phyloP scores from a whole-genome alignment of 2,888 invertebrate genomes.

The Drosophila melanosoma region DNA sequence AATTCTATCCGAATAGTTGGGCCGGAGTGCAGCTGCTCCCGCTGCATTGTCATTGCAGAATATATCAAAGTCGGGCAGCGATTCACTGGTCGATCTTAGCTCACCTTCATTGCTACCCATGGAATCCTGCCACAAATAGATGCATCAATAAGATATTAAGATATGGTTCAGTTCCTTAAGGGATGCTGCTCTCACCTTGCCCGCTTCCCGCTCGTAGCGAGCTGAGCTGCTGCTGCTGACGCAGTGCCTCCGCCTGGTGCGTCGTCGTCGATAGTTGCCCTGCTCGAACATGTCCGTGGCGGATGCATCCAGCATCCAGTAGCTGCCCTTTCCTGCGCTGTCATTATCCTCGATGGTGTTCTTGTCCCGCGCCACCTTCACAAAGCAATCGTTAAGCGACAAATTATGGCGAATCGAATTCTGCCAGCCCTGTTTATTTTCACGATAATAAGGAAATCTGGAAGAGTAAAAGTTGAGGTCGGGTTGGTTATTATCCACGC shows the following conservation, averaged over 20 bases:
- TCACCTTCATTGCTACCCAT: constrained; percentile 58
- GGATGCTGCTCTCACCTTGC: constrained; percentile 49
- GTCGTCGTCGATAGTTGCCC: constrained; percentile 92
- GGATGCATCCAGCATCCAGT: constrained; percentile 92
- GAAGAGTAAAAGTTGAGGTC: not conserved
- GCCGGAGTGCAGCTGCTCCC: constrained; percentile 45
- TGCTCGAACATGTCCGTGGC: constrained; percentile 95
- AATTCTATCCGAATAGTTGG: constrained; percentile 84
- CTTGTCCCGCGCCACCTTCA: constrained; percentile 88
- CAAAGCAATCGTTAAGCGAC: constrained; percentile 92
- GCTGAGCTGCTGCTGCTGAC: constrained; percentile 49
- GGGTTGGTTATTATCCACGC: not conserved
- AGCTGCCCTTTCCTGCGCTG: constrained; percentile 90
- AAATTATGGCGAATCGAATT: constrained; percentile 93
- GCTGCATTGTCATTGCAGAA: constrained; percentile 58
- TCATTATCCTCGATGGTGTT: constrained; percentile 84
- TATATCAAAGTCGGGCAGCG: constrained; percentile 64
- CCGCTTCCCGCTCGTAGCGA: constrained; percentile 67
- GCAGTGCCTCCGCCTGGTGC: constrained; percentile 86
- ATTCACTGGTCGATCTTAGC: constrained; percentile 46
- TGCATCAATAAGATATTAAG: not conserved
- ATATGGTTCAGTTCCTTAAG: not conserved
- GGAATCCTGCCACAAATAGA: constrained; percentile 46
- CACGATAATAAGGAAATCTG: constrained; percentile 92
- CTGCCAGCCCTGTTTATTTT: constrained; percentile 94